Conservation (phyloP, 2,888 invertebrate genomes). For the Chalcis sispes region DNA sequence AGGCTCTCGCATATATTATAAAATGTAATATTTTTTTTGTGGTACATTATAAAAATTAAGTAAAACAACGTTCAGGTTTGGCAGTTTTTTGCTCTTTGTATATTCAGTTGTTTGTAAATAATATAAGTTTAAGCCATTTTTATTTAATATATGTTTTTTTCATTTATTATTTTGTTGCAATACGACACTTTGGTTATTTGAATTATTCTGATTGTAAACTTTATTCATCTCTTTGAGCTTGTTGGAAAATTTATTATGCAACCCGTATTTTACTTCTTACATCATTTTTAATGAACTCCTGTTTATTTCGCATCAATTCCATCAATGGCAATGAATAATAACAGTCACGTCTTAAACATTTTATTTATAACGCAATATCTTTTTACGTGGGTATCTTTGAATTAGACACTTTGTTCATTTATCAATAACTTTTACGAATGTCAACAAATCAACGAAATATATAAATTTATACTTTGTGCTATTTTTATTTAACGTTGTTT, state of each 20-base stretch:
- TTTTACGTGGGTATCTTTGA: slow-evolving; percentile 12
- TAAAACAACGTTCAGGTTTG: slow-evolving; percentile 54
- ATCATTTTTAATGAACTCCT: slow-evolving; percentile 22
- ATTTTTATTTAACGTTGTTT: too few species aligned
- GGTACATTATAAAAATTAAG: slow-evolving; percentile 34
- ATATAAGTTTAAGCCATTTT: background rate
- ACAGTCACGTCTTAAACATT: slow-evolving; percentile 52
- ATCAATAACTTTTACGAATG: slow-evolving; percentile 32
- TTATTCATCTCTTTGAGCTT: background rate
- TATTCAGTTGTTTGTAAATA: background rate
- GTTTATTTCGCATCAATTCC: slow-evolving; percentile 70
- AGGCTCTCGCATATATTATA: slow-evolving; percentile 16
- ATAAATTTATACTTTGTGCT: too few species aligned
- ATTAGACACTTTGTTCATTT: slow-evolving; percentile 53
- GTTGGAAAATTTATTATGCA: background rate
- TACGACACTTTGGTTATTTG: slow-evolving; percentile 10
- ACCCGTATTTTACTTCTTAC: slow-evolving; percentile 1
- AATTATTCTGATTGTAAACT: slow-evolving; percentile 26
- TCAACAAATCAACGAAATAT: too few species aligned
- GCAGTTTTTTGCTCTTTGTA: slow-evolving; percentile 42
- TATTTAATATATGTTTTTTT: too few species aligned
- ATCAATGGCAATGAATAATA: slow-evolving; percentile 71
- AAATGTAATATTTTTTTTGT: slow-evolving; percentile 28
- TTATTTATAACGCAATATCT: slow-evolving; percentile 53
- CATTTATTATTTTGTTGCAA: background rate